These are phyloP conservation scores for Leptinotarsa juncta DNA, from an alignment of 2,888 invertebrate genomes.

Conservation along the genomic window DNA sequence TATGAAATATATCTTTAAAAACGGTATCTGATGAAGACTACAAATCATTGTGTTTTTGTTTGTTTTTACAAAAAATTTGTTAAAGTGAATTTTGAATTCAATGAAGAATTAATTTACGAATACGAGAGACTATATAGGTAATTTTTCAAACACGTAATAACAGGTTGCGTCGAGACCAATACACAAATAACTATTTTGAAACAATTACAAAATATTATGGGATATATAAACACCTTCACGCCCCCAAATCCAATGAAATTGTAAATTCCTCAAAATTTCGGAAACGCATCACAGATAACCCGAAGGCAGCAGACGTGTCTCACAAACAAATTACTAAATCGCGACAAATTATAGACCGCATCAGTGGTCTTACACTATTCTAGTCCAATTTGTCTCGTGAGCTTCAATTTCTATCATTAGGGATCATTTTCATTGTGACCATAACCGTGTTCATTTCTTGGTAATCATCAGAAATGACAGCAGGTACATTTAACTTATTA, in stretches of 20 bases:
- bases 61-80: too few species aligned
- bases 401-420: slow-evolving; percentile 54
- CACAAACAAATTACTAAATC: slow-evolving; percentile 52
- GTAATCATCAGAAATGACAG: slow-evolving; percentile 50
- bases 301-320: slow-evolving; percentile 39
- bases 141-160: background rate
- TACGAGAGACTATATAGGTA: background rate
- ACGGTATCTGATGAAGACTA: too few species aligned
- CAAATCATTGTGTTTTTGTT: too few species aligned
- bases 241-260: background rate
- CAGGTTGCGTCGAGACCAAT: too few species aligned
- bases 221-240: background rate
- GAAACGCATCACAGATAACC: slow-evolving; percentile 32
- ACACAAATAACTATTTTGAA: background rate
- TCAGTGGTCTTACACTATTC: slow-evolving; percentile 38
- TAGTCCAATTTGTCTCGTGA: slow-evolving; percentile 50
- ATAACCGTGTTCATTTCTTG: slow-evolving; percentile 2
- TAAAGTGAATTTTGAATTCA: too few species aligned
- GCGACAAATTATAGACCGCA: slow-evolving; percentile 53
- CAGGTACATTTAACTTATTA: slow-evolving; percentile 45
- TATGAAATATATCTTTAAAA: too few species aligned
- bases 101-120: too few species aligned
- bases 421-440: slow-evolving; percentile 44
- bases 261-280: slow-evolving; percentile 31
- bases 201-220: background rate